Conservation (phyloP, 1,140 invertebrate species). For the Scaptomyza hsui region DNA sequence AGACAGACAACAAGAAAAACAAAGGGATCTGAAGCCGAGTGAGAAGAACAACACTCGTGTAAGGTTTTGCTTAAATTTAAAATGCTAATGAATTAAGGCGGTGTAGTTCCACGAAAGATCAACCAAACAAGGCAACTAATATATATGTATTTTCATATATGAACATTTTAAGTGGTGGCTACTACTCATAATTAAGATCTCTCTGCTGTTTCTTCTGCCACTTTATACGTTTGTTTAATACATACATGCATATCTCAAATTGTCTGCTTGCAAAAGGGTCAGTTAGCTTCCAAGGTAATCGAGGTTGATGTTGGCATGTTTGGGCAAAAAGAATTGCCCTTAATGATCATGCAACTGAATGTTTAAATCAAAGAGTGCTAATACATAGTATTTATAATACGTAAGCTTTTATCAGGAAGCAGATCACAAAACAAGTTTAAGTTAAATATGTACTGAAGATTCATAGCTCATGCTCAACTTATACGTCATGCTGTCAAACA, state of each 20-base stretch:
- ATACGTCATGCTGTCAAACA: neutral
- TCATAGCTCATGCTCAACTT: neutral
- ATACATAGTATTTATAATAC: neutral
- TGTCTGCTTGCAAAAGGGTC: constrained; percentile 49
- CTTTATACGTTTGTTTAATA: constrained; percentile 17
- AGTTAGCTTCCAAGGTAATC: constrained; percentile 66
- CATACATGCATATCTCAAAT: constrained; percentile 4
- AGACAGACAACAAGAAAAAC: constrained; percentile 24
- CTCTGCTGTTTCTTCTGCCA: constrained; percentile 12
- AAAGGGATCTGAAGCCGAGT: neutral
- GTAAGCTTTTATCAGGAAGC: neutral
- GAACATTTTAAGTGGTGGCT: constrained; percentile 3
- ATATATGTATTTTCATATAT: neutral
- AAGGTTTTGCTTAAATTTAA: constrained; percentile 58
- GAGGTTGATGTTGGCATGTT: constrained; percentile 60
- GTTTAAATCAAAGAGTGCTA: constrained; percentile 4
- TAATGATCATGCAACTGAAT: constrained; percentile 54
- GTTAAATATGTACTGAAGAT: too few species aligned
- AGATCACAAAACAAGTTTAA: neutral
- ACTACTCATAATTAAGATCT: constrained; percentile 52
- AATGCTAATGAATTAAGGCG: constrained; percentile 65
- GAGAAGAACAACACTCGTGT: constrained; percentile 44
- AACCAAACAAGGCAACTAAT: constrained; percentile 9
- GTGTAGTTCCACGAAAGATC: constrained; percentile 21
- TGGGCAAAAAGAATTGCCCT: constrained; percentile 55